Evolutionary conservation across 2,888 invertebrate species (phyloP), one percentile per base, ranked within the genome.

Genomic region (Cenopis cana): DNA sequence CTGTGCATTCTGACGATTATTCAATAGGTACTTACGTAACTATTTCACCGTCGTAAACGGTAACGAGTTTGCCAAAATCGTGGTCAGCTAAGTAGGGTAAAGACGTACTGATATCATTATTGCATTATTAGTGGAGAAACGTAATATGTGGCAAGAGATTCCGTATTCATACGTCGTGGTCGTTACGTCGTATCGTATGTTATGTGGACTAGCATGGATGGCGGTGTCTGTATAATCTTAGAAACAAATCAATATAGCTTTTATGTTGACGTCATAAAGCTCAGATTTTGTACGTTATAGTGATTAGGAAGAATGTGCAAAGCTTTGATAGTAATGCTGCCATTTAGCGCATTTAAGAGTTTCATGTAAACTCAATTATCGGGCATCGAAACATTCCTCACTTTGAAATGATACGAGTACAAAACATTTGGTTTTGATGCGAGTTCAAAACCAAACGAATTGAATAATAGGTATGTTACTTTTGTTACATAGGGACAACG

Each of bases 341-440:
- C 41, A 59, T 60, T 70, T 70, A 66, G 60, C 66, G 49, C 55
- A 46, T 12, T 71, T 71, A 67, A 67, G 36, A 50, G 67, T 56
- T 41, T 33, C 49, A 50, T 71, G 71, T 55, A 56, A 71, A 71
- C 67, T 55, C 29, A 61, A 67, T 71, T 71, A 67, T 55, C 60
- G 36, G 29, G 49, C 50, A 61, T 55, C 46, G 12, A 60, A 66
- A 67, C 66, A 71, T 67, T 67, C 67, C 67, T 66, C 24, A 12
- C 20, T 50, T 64, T 64, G 29, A 46, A 66, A 41, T 50, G 17
- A 54, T 20, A 65, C n/a, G n/a, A n/a, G n/a, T n/a, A n/a, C 56
- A 20, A 55, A 66, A 60, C 59, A 60, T 20, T 59, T 38, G 54
- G 62, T 20, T 60, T 38, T 54, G 6, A 36, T 50, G 59, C 41